Evolutionary conservation across 2,113 vertebrate genomes (phyloP).

Genomic region (Crypturellus undulatus): DNA sequence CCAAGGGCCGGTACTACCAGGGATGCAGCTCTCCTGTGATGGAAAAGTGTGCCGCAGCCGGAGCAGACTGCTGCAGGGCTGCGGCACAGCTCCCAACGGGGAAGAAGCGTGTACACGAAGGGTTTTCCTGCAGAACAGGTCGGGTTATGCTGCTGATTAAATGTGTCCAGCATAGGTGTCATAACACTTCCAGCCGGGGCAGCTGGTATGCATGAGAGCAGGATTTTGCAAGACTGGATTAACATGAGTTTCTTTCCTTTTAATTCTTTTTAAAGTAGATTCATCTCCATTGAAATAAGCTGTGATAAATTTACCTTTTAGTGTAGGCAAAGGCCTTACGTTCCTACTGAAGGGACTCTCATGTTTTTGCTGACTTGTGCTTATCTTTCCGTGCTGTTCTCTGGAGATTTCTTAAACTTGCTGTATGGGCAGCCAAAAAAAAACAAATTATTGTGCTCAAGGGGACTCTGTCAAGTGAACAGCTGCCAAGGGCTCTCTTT

Average conservation of each 20-base stretch:
- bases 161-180: neutral
- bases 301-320: neutral
- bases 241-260: neutral
- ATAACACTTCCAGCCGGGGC: neutral
- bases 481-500: neutral
- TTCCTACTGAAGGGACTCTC: neutral
- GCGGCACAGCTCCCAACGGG: neutral
- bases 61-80: neutral
- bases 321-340: neutral
- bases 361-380: constrained; percentile 2
- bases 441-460: neutral
- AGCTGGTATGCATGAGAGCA: neutral
- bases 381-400: neutral
- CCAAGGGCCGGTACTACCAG: accelerated
- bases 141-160: constrained; percentile 25
- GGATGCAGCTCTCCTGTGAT: accelerated
- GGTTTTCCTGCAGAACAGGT: constrained; percentile 21
- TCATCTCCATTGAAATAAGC: neutral
- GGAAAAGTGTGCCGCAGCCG: accelerated
- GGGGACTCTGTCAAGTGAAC: neutral
- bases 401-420: neutral
- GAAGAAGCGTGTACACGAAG: neutral
- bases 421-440: neutral
- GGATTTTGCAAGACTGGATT: neutral
- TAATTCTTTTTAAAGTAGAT: neutral